Base-by-base conservation (phyloP, 2,888 invertebrate species). In the Hyposoter dolosus region DNA sequence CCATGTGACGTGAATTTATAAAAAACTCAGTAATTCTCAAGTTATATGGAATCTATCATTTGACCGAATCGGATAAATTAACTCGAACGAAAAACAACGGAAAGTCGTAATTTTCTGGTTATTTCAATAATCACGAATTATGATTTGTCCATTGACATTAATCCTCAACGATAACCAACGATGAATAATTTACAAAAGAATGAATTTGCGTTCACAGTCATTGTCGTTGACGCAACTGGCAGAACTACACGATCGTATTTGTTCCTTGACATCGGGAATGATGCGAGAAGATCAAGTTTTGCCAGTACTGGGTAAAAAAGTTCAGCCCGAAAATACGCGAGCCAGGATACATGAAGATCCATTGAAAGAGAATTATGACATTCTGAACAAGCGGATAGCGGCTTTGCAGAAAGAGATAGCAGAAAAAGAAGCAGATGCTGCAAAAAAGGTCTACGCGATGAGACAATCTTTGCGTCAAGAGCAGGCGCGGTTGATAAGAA, bases 201-300 rank as follows among this genome's bases (percentile, higher is more conserved):
- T 10, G 9, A 43, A 7, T 35, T 72, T 50, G 9, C 43, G 4
- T 40, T 43, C 3, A 5, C 84, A 93, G 93, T 91, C 93, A 7
- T 81, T 93, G 79, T 91, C 91, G 12, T 69, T 93, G 77, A 90
- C 91, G 2, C 90, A 93, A 85, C 82, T 93, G 78, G 93, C 92
- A 0, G 92, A 93, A 43, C 87, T 93, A 43, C 92, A 93, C 85
- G 93, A 93, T 60, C 89, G 89, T 72, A 91, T 93, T 45, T 93
- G 93, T 75, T 45, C 85, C 5, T 53, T 91, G 65, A 93, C 93
- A 23, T 91, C 91, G 63, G 83, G 82, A 23, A 90, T 92, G 89
- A 91, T 93, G 12, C 82, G 88, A 10, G 83, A 90, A 56, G 91
- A 91, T 53, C 79, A 66, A 65, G 71, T 65, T 68, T 50, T 28